Conservation (phyloP, 1,140 invertebrate genomes). For the Aphelenchoides besseyi region DNA sequence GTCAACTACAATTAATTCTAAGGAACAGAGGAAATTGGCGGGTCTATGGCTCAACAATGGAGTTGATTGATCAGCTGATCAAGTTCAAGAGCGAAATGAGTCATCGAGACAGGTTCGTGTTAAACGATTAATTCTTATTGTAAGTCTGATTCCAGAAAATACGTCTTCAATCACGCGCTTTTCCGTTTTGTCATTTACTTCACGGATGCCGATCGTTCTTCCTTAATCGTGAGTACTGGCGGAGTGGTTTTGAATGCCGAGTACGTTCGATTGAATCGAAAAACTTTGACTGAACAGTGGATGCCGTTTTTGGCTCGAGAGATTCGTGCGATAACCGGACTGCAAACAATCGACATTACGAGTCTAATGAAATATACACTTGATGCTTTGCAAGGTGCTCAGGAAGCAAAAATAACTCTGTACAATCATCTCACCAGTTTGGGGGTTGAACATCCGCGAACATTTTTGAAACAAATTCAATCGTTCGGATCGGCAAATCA, state of each 20-base stretch:
- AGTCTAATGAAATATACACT: neutral
- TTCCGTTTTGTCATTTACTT: constrained; percentile 19
- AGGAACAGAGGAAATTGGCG: neutral
- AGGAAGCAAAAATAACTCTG: neutral
- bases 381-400: neutral
- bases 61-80: neutral
- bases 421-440: neutral
- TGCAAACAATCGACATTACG: neutral
- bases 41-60: neutral
- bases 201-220: constrained; percentile 8
- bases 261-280: neutral
- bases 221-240: neutral
- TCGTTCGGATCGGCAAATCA: constrained; percentile 4
- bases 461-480: neutral
- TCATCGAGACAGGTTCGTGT: neutral
- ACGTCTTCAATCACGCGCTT: neutral
- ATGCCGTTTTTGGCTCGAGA: constrained; percentile 35
- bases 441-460: constrained; percentile 6
- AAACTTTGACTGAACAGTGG: constrained; percentile 24
- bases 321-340: constrained; percentile 29
- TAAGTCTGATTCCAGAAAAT: neutral
- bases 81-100: neutral
- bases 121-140: neutral
- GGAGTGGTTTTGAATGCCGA: neutral
- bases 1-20: neutral